A percentile compares a stretch with the other conserved stretches of the same genome.
phyloP scores from a whole-genome alignment of 2,888 invertebrate species.

The Elegia similella region DNA sequence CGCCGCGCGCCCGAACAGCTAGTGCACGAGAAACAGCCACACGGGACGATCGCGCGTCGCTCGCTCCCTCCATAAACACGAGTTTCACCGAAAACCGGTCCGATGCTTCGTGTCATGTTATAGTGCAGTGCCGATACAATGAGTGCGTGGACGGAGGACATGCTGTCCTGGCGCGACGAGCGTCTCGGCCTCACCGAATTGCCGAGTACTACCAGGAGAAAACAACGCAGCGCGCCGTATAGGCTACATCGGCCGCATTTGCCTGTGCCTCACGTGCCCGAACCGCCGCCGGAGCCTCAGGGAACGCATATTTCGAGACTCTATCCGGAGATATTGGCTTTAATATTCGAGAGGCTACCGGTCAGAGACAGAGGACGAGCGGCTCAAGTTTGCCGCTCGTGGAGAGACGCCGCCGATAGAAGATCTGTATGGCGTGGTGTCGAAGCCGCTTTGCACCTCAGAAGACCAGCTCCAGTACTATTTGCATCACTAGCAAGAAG shows the following conservation, averaged over 20 bases:
- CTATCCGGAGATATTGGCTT: constrained; percentile 95
- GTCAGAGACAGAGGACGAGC: constrained; percentile 94
- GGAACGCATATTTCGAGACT: constrained; percentile 92
- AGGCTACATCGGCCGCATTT: constrained; percentile 85
- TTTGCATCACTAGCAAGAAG: constrained; percentile 93
- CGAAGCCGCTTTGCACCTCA: constrained; percentile 93
- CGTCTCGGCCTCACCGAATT: constrained; percentile 70
- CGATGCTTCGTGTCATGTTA: constrained; percentile 68
- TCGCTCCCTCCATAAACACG: constrained; percentile 38
- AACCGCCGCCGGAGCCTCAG: constrained; percentile 72
- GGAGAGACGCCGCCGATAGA: constrained; percentile 96
- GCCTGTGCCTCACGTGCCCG: constrained; percentile 69
- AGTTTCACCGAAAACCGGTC: constrained; percentile 70
- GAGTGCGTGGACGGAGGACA: constrained; percentile 79
- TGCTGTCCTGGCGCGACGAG: constrained; percentile 74
- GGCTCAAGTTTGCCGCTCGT: constrained; percentile 93
- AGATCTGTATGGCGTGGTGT: constrained; percentile 97
- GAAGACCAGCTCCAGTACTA: constrained; percentile 90
- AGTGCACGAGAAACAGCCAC: constrained; percentile 64
- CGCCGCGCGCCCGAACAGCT: constrained; percentile 51
- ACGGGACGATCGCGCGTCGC: constrained; percentile 47
- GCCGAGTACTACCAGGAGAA: constrained; percentile 73
- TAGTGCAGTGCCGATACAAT: constrained; percentile 64
- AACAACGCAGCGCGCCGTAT: constrained; percentile 84
- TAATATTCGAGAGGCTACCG: constrained; percentile 94